Evolutionary conservation across 2,113 vertebrate species (phyloP), one percentile per base, ranked within the genome.

Genomic region (Aphyosemion australe): DNA sequence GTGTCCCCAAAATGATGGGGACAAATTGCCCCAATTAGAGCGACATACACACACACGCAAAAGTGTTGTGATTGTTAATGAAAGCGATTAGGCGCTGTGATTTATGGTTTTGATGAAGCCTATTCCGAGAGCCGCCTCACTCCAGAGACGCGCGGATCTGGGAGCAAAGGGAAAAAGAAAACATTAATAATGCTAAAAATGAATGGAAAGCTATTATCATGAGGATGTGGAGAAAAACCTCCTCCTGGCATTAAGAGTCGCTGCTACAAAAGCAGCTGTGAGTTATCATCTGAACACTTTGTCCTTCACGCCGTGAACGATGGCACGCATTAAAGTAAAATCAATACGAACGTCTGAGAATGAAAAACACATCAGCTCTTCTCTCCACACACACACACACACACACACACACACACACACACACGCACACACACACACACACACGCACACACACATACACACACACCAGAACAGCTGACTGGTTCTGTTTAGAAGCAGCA

Each of bases 21-120:
- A 93, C 84, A 90, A 92, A 92, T 91, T 87, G 80, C 63, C 55
- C 59, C 85, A 92, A 91, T 93, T 91, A 93, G 61, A 54, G 54
- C 21, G 45, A 90, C 87, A 90, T 82, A 87, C 86, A 79, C 88
- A 84, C 86, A 88, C 85, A 88, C 85, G 85, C 86, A 87, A 73
- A 84, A 84, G 64, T 75, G 80, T 86, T 86, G 88, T 80, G 82
- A 86, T 88, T 86, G 82, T 91, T 90, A 92, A 93, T 90, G 85
- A 84, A 87, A 82, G 84, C 85, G 74, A 88, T 90, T 92, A 90
- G 72, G 78, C 72, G 58, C 26, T 10, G 63, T 85, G 86, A 91
- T 87, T 89, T 85, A 93, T 87, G 57, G 54, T 79, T 84, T 61
- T 79, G 61, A 83, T 60, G 51, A 39, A 65, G 72, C 79, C 63